These are phyloP conservation scores for Exephanes ischioxanthus DNA, from an alignment of 2,888 invertebrate species.

Conservation along the genomic window DNA sequence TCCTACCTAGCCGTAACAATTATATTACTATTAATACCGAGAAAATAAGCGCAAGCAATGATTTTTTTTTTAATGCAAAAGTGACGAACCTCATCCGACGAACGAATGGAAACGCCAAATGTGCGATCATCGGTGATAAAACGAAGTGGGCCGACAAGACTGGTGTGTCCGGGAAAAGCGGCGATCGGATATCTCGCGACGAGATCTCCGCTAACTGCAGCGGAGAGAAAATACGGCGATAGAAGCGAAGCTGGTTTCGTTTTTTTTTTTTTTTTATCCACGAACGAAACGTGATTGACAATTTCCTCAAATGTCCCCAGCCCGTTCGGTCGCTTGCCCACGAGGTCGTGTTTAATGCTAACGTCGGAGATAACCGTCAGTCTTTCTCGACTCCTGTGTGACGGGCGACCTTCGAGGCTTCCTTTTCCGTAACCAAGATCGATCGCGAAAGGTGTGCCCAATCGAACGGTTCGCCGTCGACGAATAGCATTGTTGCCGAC, in stretches of 20 bases:
- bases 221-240: neutral
- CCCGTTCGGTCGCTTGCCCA: neutral
- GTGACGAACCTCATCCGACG: neutral
- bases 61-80: constrained; percentile 4
- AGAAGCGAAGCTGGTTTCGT: neutral
- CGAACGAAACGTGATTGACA: constrained; percentile 33
- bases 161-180: constrained; percentile 11
- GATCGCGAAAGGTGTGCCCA: constrained; percentile 45
- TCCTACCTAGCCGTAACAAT: constrained; percentile 42
- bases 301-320: constrained; percentile 36
- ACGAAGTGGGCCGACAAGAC: neutral
- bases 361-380: constrained; percentile 8
- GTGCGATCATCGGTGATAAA: neutral
- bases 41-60: constrained; percentile 21
- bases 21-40: constrained; percentile 19
- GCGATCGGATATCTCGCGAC: neutral
- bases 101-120: neutral
- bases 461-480: neutral
- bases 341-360: constrained; percentile 36
- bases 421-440: constrained; percentile 8
- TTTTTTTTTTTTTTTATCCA: neutral
- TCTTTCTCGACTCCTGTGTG: constrained; percentile 39
- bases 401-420: constrained; percentile 43
- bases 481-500: neutral
- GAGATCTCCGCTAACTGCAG: neutral